Evolutionary conservation across 2,797 vertebrate species (phyloP).

Genomic region (Myoxocephalus aenaeus): DNA sequence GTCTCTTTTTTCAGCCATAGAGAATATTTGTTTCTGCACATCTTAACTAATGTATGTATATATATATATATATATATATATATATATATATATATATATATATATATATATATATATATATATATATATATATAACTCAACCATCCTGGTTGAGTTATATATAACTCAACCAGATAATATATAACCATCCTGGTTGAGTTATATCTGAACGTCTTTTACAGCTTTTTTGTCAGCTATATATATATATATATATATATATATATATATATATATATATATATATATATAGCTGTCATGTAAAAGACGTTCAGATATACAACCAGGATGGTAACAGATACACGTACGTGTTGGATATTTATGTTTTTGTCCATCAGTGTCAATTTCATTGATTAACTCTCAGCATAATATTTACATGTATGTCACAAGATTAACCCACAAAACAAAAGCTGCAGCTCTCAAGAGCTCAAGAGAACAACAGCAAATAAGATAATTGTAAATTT

Average conservation of each 20-base stretch:
- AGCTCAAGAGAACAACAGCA: neutral
- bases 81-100: no score
- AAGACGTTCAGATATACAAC: no score
- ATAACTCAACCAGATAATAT: no score
- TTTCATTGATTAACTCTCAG: neutral
- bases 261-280: no score
- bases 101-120: neutral
- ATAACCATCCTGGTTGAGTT: no score
- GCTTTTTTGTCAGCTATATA: no score
- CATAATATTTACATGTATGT: neutral
- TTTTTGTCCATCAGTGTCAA: neutral
- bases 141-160: no score
- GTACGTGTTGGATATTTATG: neutral
- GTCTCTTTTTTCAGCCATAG: no score
- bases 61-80: no score
- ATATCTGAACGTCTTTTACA: no score
- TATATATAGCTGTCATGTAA: no score
- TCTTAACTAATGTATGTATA: neutral
- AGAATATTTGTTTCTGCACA: rapidly evolving
- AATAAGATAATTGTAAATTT: neutral
- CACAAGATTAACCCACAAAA: neutral
- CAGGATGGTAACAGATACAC: neutral
- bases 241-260: neutral
- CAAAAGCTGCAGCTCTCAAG: neutral
- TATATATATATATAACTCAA: neutral